These are phyloP conservation scores for Dipodomys spectabilis DNA, from an alignment of 2,113 vertebrate species.

Conservation along the genomic window DNA sequence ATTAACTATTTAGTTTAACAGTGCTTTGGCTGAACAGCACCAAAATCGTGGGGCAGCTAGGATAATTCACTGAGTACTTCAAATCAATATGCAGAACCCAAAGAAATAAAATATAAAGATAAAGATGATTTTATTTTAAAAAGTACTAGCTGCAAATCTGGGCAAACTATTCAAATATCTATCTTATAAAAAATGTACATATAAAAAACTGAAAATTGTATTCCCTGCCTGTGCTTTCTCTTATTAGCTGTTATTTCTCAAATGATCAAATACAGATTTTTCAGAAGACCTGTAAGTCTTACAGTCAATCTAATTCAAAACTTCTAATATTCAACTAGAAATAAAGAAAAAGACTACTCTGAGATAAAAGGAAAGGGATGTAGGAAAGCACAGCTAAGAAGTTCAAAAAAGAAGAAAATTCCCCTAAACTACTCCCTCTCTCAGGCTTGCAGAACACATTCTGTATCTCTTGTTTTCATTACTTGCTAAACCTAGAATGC, in stretches of 20 bases:
- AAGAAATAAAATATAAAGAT: conserved; percentile 6
- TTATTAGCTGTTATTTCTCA: conserved; percentile 54
- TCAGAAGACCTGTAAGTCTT: conserved; percentile 33
- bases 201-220: conserved; percentile 40
- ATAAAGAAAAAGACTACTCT: conserved; percentile 42
- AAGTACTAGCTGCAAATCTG: neutral
- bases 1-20: neutral
- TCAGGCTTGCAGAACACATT: conserved; percentile 31
- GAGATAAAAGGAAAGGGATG: conserved; percentile 49
- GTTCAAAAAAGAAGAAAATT: conserved; percentile 4
- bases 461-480: conserved; percentile 5
- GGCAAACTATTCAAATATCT: neutral
- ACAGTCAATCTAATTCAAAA: conserved; percentile 58
- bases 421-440: neutral
- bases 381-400: conserved; percentile 36
- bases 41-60: neutral
- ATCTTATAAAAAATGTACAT: neutral
- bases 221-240: neutral
- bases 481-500: conserved; percentile 61
- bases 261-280: conserved; percentile 31
- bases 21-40: neutral
- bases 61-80: neutral
- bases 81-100: neutral
- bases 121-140: neutral
- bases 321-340: conserved; percentile 48